Conservation (phyloP, 2,888 invertebrate genomes). For the Troides aeacus region DNA sequence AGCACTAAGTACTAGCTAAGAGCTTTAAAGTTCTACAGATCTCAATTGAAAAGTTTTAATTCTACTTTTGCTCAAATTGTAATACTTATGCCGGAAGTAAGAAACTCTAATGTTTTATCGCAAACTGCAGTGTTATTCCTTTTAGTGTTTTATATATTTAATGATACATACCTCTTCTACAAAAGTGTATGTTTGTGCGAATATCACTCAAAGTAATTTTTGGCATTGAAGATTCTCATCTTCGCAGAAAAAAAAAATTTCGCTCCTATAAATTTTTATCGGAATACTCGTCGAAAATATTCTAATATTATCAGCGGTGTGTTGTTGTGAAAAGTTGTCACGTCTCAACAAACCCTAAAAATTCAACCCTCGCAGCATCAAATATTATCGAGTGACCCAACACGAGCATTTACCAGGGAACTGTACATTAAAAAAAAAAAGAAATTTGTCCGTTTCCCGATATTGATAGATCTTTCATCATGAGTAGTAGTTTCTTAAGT, state of each 20-base stretch:
- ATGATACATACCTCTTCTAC: too few species aligned
- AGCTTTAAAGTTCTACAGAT: slow-evolving; percentile 1
- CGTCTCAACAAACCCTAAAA: slow-evolving; percentile 2
- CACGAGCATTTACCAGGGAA: not conserved
- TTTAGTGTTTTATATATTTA: too few species aligned
- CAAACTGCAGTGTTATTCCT: too few species aligned
- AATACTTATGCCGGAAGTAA: not conserved
- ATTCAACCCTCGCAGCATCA: slow-evolving; percentile 5
- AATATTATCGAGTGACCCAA: not conserved
- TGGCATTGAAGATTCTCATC: too few species aligned
- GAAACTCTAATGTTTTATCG: too few species aligned
- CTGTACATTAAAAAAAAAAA: too few species aligned
- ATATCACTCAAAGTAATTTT: too few species aligned
- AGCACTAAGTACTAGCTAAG: slow-evolving; percentile 2
- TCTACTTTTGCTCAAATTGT: not conserved
- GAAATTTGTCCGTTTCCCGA: too few species aligned
- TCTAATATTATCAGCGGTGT: slow-evolving; percentile 2
- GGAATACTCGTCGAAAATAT: slow-evolving; percentile 3
- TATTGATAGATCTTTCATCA: too few species aligned
- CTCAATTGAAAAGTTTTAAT: slow-evolving; percentile 5
- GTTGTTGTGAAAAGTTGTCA: not conserved
- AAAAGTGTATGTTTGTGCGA: too few species aligned
- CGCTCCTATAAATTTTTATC: slow-evolving; percentile 5
- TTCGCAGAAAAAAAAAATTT: too few species aligned
- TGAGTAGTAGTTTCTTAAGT: too few species aligned